Conservation (phyloP, 1,140 invertebrate species). For the Orchesella cincta region DNA sequence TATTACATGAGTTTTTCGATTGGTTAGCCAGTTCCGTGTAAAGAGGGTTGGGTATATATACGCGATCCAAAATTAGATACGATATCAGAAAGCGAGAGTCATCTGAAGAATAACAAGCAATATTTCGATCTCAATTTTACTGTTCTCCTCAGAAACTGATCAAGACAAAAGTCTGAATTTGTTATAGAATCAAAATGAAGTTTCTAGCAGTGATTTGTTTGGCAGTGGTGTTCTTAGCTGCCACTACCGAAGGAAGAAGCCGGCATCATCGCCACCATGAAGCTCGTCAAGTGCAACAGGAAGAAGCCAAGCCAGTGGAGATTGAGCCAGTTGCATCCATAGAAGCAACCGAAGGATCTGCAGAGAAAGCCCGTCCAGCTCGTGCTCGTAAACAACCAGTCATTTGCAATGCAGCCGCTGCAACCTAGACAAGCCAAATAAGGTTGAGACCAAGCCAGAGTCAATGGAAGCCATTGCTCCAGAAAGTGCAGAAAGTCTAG, state of each 20-base stretch:
- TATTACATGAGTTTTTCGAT: no score
- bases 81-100: not conserved
- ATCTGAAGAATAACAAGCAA: not conserved
- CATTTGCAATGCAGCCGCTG: not conserved
- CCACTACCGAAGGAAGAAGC: not conserved
- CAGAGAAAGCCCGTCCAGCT: not conserved
- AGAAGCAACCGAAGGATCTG: not conserved
- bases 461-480: not conserved
- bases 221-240: not conserved
- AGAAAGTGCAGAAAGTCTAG: constrained; percentile 2
- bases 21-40: no score
- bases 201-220: not conserved
- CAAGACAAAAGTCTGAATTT: no score
- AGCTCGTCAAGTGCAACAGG: not conserved
- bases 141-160: not conserved
- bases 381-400: not conserved
- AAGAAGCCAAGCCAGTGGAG: not conserved
- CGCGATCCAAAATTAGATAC: not conserved
- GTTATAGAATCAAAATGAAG: not conserved
- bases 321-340: not conserved
- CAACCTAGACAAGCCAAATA: not conserved
- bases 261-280: not conserved
- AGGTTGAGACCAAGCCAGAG: not conserved
- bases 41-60: not conserved
- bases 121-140: not conserved